A percentile compares a stretch with the other conserved stretches of the same genome.
Evolutionary conservation across 2,113 vertebrate genomes (phyloP).

Genomic region (Percopsis transmontana): DNA sequence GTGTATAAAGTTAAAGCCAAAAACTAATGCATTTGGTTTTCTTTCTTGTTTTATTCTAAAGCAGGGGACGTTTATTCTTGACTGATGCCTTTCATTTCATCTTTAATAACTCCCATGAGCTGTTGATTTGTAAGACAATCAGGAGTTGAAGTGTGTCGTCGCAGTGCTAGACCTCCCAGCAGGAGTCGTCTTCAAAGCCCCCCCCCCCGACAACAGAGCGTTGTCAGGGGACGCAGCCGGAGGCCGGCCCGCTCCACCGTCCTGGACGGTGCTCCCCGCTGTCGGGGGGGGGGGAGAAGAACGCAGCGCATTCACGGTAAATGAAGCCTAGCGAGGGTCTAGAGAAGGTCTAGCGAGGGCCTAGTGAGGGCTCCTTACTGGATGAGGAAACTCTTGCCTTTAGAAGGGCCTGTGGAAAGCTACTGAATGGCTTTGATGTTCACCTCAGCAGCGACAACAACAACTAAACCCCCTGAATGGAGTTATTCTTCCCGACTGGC

Average conservation of each 20-base stretch:
- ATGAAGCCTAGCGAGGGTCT: slow-evolving; percentile 61
- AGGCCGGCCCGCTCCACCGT: slow-evolving; percentile 49
- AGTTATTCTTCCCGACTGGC: slow-evolving; percentile 74
- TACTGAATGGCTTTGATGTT: slow-evolving; percentile 69
- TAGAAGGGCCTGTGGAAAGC: slow-evolving; percentile 50
- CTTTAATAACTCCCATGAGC: neutral
- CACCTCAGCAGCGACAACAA: slow-evolving; percentile 66
- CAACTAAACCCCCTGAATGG: slow-evolving; percentile 69
- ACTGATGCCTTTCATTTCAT: too few relatives aligned
- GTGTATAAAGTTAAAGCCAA: too few relatives aligned
- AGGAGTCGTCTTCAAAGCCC: slow-evolving; percentile 33
- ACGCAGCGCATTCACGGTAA: slow-evolving; percentile 57
- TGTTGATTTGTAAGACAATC: neutral
- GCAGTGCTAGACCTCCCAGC: neutral
- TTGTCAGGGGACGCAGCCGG: slow-evolving; percentile 4
- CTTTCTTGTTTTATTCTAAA: too few relatives aligned
- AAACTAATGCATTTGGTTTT: too few relatives aligned
- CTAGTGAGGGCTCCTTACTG: too few relatives aligned
- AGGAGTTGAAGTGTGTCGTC: neutral
- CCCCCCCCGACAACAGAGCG: slow-evolving; percentile 12
- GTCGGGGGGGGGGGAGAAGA: slow-evolving; percentile 70
- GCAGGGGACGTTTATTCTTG: too few relatives aligned
- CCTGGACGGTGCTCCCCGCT: slow-evolving; percentile 60
- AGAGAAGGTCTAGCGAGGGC: slow-evolving; percentile 20
- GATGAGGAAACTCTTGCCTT: too few relatives aligned